phyloP scores from a whole-genome alignment of 1,140 invertebrate genomes.

The Aphelinus atriplicis region DNA sequence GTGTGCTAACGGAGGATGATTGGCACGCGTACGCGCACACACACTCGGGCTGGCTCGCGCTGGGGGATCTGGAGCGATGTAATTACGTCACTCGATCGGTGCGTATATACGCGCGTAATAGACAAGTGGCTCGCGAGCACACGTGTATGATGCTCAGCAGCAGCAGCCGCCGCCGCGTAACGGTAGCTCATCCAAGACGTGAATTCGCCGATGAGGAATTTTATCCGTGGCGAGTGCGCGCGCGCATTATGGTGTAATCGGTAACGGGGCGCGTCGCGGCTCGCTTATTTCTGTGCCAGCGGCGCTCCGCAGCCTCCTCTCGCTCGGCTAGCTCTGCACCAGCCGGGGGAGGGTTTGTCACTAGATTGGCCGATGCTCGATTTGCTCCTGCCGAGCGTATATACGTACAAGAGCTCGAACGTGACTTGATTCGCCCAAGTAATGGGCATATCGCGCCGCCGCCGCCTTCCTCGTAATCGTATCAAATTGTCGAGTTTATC shows the following conservation, averaged over 20 bases:
- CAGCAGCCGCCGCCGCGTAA: not conserved
- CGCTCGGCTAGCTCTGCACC: not conserved
- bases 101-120: conserved; percentile 5
- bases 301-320: not conserved
- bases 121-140: not conserved
- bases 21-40: not conserved
- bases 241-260: conserved; percentile 1
- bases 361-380: not conserved
- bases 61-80: not conserved
- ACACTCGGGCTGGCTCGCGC: no score
- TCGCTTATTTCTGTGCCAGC: not conserved
- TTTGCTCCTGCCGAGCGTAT: no score
- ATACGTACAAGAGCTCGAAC: not conserved
- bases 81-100: conserved; percentile 19
- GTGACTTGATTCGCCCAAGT: not conserved
- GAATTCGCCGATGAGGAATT: conserved; percentile 34
- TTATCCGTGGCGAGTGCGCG: conserved; percentile 10
- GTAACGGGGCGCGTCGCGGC: conserved; percentile 6
- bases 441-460: not conserved
- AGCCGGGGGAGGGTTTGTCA: not conserved
- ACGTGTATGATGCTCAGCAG: not conserved
- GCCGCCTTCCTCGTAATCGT: not conserved
- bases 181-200: conserved; percentile 19
- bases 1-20: conserved; percentile 27
- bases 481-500: not conserved